Evolutionary conservation across 2,888 invertebrate genomes (phyloP).

Genomic region (Flexamia atlantica): DNA sequence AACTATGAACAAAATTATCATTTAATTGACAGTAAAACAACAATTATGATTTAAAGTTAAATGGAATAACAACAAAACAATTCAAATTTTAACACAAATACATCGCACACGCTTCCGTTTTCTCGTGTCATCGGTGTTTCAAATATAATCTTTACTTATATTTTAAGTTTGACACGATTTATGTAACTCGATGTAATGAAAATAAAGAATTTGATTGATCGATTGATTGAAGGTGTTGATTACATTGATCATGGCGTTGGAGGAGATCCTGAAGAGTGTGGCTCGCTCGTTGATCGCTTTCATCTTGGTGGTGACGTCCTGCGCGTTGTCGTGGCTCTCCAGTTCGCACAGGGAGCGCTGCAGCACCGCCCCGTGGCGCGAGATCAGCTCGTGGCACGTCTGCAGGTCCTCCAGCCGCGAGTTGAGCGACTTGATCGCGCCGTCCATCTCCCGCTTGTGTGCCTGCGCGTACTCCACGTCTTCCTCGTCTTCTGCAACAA

Average conservation of each 20-base stretch:
- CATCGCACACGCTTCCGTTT: too few relatives aligned
- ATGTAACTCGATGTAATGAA: too few relatives aligned
- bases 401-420: conserved; percentile 92
- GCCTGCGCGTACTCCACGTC: conserved; percentile 86
- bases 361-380: conserved; percentile 91
- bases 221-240: background rate
- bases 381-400: conserved; percentile 94
- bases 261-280: conserved; percentile 96
- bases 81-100: too few relatives aligned
- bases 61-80: too few relatives aligned
- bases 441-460: conserved; percentile 76
- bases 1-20: too few relatives aligned
- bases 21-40: too few relatives aligned
- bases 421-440: conserved; percentile 79
- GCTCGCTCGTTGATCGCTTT: conserved; percentile 96
- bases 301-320: conserved; percentile 84
- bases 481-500: conserved; percentile 79
- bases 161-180: too few relatives aligned
- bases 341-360: conserved; percentile 89
- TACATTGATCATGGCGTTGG: conserved; percentile 97
- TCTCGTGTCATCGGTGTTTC: too few relatives aligned
- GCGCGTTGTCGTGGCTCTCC: conserved; percentile 81
- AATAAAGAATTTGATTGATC: too few relatives aligned
- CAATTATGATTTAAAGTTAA: too few relatives aligned
- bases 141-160: too few relatives aligned